A percentile compares a stretch with the other conserved stretches of the same genome.
Conservation (phyloP, 2,888 invertebrate species). For the Diaprepes abbreviatus region DNA sequence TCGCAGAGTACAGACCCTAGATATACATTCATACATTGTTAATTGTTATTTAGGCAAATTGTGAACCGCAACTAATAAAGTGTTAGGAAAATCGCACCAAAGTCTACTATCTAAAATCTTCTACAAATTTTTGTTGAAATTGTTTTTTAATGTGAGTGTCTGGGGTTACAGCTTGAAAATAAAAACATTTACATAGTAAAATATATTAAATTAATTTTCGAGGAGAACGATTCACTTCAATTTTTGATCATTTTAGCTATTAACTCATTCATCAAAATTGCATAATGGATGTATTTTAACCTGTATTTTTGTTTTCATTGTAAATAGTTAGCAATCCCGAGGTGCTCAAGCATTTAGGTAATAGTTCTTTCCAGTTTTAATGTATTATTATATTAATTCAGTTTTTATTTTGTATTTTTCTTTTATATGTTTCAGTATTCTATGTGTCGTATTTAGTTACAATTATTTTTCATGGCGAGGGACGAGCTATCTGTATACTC, state of each 20-base stretch:
- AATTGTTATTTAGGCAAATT: no score
- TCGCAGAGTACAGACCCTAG: no score
- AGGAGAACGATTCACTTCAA: background rate
- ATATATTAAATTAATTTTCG: no score
- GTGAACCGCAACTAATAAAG: no score
- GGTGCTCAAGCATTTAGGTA: conserved; percentile 69
- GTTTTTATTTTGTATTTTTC: conserved; percentile 40
- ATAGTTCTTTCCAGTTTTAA: conserved; percentile 59
- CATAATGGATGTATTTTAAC: conserved; percentile 56
- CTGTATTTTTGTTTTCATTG: conserved; percentile 63
- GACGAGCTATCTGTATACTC: no score
- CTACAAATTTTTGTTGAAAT: no score
- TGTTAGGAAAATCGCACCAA: no score
- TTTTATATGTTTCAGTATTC: conserved; percentile 14
- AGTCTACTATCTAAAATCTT: no score
- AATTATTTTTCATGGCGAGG: background rate
- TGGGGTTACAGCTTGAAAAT: no score
- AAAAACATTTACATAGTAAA: no score
- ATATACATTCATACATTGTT: no score
- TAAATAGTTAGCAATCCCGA: conserved; percentile 68
- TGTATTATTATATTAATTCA: conserved; percentile 55
- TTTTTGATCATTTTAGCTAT: conserved; percentile 14
- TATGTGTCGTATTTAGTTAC: conserved; percentile 1
- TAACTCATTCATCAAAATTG: conserved; percentile 28
- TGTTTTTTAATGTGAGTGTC: no score